These are phyloP conservation scores for Ellobium chinense DNA, from an alignment of 2,888 invertebrate genomes.

Conservation along the genomic window DNA sequence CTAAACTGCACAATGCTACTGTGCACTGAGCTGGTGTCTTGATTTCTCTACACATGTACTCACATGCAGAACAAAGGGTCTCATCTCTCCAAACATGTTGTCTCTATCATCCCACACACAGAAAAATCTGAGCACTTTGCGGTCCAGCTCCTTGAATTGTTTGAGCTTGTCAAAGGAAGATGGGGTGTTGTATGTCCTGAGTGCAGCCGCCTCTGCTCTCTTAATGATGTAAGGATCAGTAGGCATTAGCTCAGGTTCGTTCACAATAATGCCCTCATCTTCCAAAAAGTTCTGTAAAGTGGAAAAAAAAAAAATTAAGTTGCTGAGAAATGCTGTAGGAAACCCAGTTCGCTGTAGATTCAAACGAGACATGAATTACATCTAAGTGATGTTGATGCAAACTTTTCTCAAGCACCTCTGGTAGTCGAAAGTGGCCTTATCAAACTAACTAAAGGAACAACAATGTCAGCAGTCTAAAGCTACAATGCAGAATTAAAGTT, in stretches of 20 bases:
- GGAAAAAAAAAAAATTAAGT: background rate
- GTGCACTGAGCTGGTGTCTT: too few relatives aligned
- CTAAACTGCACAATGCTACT: too few relatives aligned
- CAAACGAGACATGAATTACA: too few relatives aligned
- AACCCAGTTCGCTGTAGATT: too few relatives aligned
- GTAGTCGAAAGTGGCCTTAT: too few relatives aligned
- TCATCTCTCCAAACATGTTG: slow-evolving; percentile 79
- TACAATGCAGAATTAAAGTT: too few relatives aligned
- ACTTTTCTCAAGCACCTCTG: too few relatives aligned
- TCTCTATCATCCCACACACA: slow-evolving; percentile 81
- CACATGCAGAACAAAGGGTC: slow-evolving; percentile 84
- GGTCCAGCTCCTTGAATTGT: slow-evolving; percentile 88
- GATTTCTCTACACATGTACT: slow-evolving; percentile 52
- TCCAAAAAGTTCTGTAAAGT: slow-evolving; percentile 86
- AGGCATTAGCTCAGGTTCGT: slow-evolving; percentile 85
- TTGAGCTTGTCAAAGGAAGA: slow-evolving; percentile 82
- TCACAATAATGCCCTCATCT: slow-evolving; percentile 89
- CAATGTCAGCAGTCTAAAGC: too few relatives aligned
- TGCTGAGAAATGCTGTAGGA: background rate
- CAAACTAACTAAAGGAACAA: too few relatives aligned
- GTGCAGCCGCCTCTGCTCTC: slow-evolving; percentile 69
- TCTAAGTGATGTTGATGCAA: too few relatives aligned
- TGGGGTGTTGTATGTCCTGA: slow-evolving; percentile 74
- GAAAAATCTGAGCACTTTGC: slow-evolving; percentile 85
- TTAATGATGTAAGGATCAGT: slow-evolving; percentile 84